phyloP scores from a whole-genome alignment of 2,888 invertebrate genomes.

The Agrotis puta region DNA sequence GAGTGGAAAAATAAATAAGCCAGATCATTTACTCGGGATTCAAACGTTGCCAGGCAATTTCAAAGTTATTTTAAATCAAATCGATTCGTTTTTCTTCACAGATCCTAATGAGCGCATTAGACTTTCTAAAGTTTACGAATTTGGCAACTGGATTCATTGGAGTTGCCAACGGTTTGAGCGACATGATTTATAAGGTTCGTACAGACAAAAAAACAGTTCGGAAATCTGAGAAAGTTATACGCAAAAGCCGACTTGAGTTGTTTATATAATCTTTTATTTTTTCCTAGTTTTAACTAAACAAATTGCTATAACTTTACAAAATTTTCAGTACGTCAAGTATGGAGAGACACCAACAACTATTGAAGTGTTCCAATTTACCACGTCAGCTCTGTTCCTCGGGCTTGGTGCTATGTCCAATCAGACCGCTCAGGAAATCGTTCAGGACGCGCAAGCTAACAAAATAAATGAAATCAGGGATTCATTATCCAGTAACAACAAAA shows the following conservation, averaged over 20 bases:
- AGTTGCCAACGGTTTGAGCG: conserved; percentile 65
- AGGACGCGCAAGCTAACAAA: conserved; percentile 69
- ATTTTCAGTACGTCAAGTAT: conserved; percentile 46
- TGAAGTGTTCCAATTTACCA: conserved; percentile 70
- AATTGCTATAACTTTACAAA: neutral
- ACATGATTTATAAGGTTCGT: conserved; percentile 66
- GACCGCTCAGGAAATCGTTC: conserved; percentile 70
- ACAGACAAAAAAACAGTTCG: neutral
- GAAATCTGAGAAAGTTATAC: neutral
- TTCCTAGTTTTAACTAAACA: neutral
- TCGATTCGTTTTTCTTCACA: conserved; percentile 37
- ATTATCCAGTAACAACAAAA: conserved; percentile 68
- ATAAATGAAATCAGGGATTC: conserved; percentile 69
- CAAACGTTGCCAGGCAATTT: no score
- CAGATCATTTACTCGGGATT: no score
- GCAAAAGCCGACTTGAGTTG: no score
- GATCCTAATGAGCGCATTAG: conserved; percentile 69
- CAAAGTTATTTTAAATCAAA: no score
- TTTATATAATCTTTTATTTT: no score
- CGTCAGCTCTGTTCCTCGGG: conserved; percentile 69
- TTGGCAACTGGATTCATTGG: conserved; percentile 66
- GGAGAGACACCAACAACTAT: conserved; percentile 46
- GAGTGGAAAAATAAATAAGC: no score
- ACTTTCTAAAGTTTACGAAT: conserved; percentile 65
- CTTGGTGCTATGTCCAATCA: conserved; percentile 73